Percentiles rank a stretch among this genome's conserved stretches.
These are phyloP conservation scores for Epinotia bilunana DNA, from an alignment of 2,888 invertebrate genomes.

Conservation along the genomic window DNA sequence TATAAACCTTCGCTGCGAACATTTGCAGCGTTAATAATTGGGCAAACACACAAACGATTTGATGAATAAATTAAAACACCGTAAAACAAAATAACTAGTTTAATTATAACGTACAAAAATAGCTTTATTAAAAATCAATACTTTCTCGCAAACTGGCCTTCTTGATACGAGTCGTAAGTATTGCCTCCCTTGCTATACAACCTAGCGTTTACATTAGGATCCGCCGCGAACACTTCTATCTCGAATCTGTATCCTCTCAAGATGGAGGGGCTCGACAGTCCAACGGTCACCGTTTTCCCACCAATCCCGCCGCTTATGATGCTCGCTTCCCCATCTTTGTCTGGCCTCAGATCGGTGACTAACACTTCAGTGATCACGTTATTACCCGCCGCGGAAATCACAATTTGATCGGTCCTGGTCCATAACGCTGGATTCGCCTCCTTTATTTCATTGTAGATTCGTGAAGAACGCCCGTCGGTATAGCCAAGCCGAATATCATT, in stretches of 20 bases:
- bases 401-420: slow-evolving; percentile 68
- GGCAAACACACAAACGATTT: background rate
- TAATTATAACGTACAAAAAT: slow-evolving; percentile 20
- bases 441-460: slow-evolving; percentile 69
- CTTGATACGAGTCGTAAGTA: slow-evolving; percentile 46
- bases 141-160: slow-evolving; percentile 54
- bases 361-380: slow-evolving; percentile 70
- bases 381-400: slow-evolving; percentile 61
- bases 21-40: no score
- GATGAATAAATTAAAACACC: slow-evolving; percentile 4
- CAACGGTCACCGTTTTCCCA: slow-evolving; percentile 66
- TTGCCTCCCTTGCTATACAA: slow-evolving; percentile 60
- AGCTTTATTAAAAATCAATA: slow-evolving; percentile 14
- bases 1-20: no score
- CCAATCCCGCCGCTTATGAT: slow-evolving; percentile 73
- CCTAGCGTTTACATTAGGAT: slow-evolving; percentile 57
- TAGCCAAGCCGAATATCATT: slow-evolving; percentile 63
- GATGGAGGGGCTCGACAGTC: slow-evolving; percentile 68
- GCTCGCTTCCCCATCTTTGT: slow-evolving; percentile 68
- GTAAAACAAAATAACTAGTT: background rate
- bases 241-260: slow-evolving; percentile 73
- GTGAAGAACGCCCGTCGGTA: slow-evolving; percentile 49
- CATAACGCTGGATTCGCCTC: slow-evolving; percentile 71
- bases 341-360: slow-evolving; percentile 69
- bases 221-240: slow-evolving; percentile 67